These are phyloP conservation scores for Vanessa atalanta DNA, from an alignment of 1,140 invertebrate species.

Conservation along the genomic window DNA sequence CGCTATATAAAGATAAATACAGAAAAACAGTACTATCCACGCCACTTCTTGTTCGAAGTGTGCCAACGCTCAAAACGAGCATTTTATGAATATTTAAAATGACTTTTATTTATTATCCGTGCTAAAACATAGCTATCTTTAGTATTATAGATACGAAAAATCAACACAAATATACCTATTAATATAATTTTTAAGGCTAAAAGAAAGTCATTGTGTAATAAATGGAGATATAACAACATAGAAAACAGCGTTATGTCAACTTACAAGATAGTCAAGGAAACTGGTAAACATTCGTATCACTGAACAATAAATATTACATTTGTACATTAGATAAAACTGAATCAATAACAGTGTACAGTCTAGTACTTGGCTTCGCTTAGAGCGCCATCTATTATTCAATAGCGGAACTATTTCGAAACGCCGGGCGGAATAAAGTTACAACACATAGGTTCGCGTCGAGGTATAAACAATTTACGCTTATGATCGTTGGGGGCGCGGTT, in stretches of 20 bases:
- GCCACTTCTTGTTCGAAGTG: too few species aligned
- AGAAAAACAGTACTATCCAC: too few species aligned
- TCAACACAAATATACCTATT: not conserved
- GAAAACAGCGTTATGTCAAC: conserved; percentile 38
- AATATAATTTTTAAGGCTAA: conserved; percentile 3
- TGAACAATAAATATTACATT: conserved; percentile 63
- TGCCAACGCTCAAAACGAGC: too few species aligned
- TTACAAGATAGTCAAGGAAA: conserved; percentile 43
- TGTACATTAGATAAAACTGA: conserved; percentile 55
- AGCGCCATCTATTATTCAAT: conserved; percentile 66
- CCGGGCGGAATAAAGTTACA: conserved; percentile 16
- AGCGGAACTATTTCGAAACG: conserved; percentile 42
- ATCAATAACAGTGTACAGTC: conserved; percentile 49
- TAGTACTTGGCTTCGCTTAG: conserved; percentile 24
- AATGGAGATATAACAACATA: conserved; percentile 20
- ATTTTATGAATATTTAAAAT: too few species aligned
- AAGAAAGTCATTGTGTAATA: conserved; percentile 8
- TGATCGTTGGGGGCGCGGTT: not conserved
- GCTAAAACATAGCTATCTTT: too few species aligned
- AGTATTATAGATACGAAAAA: not conserved
- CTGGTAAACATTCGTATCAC: conserved; percentile 50
- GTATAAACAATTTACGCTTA: conserved; percentile 16
- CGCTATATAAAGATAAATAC: too few species aligned
- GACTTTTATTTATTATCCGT: too few species aligned
- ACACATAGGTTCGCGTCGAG: conserved; percentile 1